These are phyloP conservation scores for Nebria ingens DNA, from an alignment of 1,140 invertebrate species.

Conservation along the genomic window DNA sequence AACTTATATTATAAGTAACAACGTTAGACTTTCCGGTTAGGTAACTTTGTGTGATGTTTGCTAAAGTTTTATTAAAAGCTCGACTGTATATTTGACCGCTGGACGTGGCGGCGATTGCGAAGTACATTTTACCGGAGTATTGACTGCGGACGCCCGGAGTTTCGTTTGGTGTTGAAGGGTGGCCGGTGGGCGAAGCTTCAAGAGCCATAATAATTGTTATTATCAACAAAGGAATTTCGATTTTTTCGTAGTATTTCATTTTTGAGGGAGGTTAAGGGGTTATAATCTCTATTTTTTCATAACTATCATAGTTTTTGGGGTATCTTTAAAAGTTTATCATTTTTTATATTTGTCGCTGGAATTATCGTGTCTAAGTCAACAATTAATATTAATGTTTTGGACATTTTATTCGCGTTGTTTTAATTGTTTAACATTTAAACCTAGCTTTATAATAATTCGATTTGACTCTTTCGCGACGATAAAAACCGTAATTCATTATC, in stretches of 20 bases:
- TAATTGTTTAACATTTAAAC: neutral
- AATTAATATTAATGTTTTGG: constrained; percentile 30
- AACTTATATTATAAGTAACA: constrained; percentile 24
- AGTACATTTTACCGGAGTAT: constrained; percentile 23
- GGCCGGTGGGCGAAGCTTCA: neutral
- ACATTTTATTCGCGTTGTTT: constrained; percentile 20
- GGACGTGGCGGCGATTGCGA: constrained; percentile 29
- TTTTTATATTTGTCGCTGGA: constrained; percentile 9
- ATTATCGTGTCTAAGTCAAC: constrained; percentile 34
- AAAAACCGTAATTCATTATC: neutral
- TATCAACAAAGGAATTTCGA: no score
- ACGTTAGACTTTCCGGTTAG: constrained; percentile 20
- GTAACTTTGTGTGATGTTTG: constrained; percentile 30
- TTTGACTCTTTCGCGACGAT: neutral
- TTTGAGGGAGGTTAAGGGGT: no score
- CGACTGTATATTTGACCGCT: constrained; percentile 26
- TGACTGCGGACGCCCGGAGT: neutral
- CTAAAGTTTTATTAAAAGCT: constrained; percentile 32
- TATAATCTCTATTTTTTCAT: neutral
- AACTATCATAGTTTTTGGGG: neutral
- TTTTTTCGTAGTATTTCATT: no score
- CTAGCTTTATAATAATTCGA: neutral
- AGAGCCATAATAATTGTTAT: no score
- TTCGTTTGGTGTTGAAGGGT: neutral
- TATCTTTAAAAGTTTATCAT: neutral